Evolutionary conservation across 2,113 vertebrate genomes (phyloP).

Genomic region (Macrotis lagotis): DNA sequence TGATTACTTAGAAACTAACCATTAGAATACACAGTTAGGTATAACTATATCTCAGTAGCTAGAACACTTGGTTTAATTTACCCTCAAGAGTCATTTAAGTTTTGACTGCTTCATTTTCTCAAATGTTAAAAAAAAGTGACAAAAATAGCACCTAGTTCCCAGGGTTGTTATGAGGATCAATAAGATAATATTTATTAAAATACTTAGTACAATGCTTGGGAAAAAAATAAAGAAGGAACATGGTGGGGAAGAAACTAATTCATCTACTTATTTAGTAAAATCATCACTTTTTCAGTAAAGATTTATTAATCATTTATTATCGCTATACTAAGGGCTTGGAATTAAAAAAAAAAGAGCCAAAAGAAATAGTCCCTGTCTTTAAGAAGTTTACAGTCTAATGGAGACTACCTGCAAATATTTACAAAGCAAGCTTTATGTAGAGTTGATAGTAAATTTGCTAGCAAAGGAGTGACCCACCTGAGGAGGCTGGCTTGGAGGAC

Average conservation of each 20-base stretch:
- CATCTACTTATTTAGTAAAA: neutral
- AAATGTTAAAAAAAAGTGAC: too few species aligned
- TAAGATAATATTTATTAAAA: too few species aligned
- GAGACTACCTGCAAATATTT: neutral
- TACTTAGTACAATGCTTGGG: too few species aligned
- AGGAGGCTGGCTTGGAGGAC: neutral
- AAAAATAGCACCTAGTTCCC: too few species aligned
- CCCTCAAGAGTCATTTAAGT: too few species aligned
- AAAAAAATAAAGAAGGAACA: neutral
- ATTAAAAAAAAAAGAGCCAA: too few species aligned
- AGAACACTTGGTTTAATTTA: too few species aligned
- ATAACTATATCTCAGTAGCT: too few species aligned
- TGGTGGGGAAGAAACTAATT: neutral
- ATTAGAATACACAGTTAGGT: too few species aligned
- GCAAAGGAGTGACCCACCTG: neutral
- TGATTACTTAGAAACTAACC: too few species aligned
- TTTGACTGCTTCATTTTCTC: too few species aligned
- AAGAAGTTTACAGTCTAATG: slow-evolving; percentile 44
- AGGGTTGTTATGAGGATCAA: too few species aligned
- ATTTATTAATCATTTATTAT: neutral
- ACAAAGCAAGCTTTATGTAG: neutral
- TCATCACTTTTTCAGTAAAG: neutral
- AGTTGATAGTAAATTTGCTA: neutral
- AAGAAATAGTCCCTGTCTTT: neutral
- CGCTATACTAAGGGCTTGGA: neutral